Conservation (phyloP, 2,888 invertebrate species). For the Theretra japonica region DNA sequence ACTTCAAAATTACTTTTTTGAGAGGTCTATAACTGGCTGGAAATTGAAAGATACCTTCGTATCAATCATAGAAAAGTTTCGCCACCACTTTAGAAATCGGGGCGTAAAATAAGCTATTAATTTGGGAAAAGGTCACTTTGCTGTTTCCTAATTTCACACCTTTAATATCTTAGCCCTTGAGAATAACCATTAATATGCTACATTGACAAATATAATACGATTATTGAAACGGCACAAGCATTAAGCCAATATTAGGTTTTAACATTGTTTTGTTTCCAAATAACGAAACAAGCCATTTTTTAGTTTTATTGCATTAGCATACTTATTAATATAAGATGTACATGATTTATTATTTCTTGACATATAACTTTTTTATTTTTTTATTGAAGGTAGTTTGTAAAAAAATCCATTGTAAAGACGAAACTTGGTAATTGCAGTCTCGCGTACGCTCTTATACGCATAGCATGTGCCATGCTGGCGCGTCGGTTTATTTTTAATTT, state of each 20-base stretch:
- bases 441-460: no score
- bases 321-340: no score
- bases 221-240: slow-evolving; percentile 1
- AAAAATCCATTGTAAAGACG: no score
- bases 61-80: slow-evolving; percentile 41
- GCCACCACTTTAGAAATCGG: slow-evolving; percentile 38
- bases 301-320: no score
- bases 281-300: no score
- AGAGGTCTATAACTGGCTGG: slow-evolving; percentile 45
- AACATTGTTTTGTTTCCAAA: no score
- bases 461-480: no score
- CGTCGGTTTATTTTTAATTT: no score
- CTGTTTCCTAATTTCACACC: slow-evolving; percentile 31
- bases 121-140: slow-evolving; percentile 27
- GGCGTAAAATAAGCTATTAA: slow-evolving; percentile 29
- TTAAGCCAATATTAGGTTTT: neutral
- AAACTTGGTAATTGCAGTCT: no score
- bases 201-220: neutral
- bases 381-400: no score
- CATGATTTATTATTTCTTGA: no score
- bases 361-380: no score
- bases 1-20: slow-evolving; percentile 48
- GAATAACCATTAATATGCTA: slow-evolving; percentile 5
- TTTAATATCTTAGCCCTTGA: slow-evolving; percentile 30
- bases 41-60: slow-evolving; percentile 37